Evolutionary conservation across 2,113 vertebrate species (phyloP).

Genomic region (Protobothrops mucrosquamatus): DNA sequence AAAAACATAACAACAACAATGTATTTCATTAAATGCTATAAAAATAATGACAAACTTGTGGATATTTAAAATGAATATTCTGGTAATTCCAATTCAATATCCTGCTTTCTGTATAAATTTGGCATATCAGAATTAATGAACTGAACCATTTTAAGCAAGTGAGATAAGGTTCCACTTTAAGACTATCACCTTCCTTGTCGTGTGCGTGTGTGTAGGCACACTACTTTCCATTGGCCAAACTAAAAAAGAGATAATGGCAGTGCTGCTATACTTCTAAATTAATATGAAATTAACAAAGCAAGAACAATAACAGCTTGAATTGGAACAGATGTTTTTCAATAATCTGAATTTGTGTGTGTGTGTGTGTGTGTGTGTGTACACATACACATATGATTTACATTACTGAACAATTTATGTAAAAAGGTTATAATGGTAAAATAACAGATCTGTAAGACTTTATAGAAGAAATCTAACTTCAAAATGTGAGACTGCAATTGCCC

Average conservation of each 20-base stretch:
- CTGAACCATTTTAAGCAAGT: neutral
- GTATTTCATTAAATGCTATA: neutral
- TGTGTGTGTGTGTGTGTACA: too few species aligned
- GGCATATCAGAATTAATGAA: neutral
- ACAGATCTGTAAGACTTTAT: neutral
- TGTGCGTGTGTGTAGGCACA: neutral
- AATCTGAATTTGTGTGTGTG: slow-evolving; percentile 27
- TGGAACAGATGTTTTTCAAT: slow-evolving; percentile 57
- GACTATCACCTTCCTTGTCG: neutral
- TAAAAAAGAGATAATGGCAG: slow-evolving; percentile 50
- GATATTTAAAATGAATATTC: neutral
- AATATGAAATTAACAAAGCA: slow-evolving; percentile 59
- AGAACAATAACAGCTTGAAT: slow-evolving; percentile 57
- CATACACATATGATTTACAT: neutral
- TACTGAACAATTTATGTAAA: neutral
- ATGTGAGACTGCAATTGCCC: neutral
- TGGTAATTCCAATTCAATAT: neutral
- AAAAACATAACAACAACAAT: slow-evolving; percentile 20
- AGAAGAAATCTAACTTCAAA: neutral
- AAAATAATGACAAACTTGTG: neutral
- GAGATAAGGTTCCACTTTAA: neutral
- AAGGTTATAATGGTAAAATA: neutral
- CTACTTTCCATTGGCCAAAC: slow-evolving; percentile 51
- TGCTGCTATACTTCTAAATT: slow-evolving; percentile 18
- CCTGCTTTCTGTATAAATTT: neutral